Conservation (phyloP, 2,797 vertebrate genomes). For the Sandelia bainsii region DNA sequence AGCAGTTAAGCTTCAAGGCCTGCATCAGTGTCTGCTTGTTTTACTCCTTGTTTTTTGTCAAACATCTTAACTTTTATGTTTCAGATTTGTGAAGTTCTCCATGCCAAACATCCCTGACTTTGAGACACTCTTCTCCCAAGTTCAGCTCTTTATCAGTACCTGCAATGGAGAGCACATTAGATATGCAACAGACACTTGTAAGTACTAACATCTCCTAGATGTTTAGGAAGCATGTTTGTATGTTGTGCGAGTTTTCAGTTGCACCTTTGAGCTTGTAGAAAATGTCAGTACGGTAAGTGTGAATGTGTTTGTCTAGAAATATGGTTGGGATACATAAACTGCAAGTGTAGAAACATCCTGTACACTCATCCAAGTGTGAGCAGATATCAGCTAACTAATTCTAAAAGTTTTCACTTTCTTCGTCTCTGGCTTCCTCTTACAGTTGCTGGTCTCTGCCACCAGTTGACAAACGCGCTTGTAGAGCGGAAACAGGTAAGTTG, state of each 20-base stretch:
- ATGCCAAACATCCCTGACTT: conserved; percentile 99
- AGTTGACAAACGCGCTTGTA: conserved; percentile 98
- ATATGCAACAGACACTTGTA: conserved; percentile 99
- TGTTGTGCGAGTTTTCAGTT: background rate
- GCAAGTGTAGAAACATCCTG: background rate
- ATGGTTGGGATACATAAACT: background rate
- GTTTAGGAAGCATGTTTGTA: background rate
- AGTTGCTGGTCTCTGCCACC: conserved; percentile 99
- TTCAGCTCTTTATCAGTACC: conserved; percentile 99
- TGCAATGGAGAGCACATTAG: conserved; percentile 99
- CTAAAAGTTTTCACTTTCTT: background rate
- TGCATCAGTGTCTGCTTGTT: background rate
- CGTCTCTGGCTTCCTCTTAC: conserved; percentile 46
- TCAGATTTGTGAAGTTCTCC: conserved; percentile 99
- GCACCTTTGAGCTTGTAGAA: background rate
- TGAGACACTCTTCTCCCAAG: conserved; percentile 98
- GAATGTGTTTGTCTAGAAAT: background rate
- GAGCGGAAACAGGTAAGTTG: conserved; percentile 96
- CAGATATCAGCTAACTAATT: background rate
- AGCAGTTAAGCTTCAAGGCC: background rate
- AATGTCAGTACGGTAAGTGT: background rate
- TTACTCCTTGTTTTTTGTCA: background rate
- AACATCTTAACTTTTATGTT: conserved; percentile 2
- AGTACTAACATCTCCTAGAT: conserved; percentile 66
- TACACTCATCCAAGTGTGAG: background rate